These are phyloP conservation scores for Magallana angulata DNA, from an alignment of 1,140 invertebrate species.

Conservation along the genomic window DNA sequence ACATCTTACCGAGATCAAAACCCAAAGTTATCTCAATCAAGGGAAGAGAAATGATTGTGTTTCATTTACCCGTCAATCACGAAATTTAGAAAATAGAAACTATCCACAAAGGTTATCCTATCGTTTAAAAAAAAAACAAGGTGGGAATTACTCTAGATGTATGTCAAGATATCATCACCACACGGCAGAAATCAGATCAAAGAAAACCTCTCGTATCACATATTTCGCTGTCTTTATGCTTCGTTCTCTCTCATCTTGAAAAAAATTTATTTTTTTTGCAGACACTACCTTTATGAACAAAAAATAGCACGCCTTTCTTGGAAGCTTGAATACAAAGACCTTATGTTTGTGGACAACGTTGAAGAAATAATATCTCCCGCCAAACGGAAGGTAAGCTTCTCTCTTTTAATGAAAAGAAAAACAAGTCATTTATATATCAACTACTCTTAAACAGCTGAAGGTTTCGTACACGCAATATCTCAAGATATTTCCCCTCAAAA, in stretches of 20 bases:
- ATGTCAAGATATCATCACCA: not conserved
- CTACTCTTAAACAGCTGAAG: too few relatives aligned
- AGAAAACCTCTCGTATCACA: not conserved
- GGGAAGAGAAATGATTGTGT: not conserved
- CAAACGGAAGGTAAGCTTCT: constrained; percentile 48
- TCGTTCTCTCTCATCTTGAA: too few relatives aligned
- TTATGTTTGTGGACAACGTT: constrained; percentile 72
- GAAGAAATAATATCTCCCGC: constrained; percentile 63
- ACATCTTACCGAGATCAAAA: not conserved
- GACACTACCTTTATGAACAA: constrained; percentile 98
- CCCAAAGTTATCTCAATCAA: not conserved
- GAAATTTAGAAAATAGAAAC: too few relatives aligned
- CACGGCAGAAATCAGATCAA: too few relatives aligned
- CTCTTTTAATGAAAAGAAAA: too few relatives aligned
- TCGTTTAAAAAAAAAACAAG: too few relatives aligned
- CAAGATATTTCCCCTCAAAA: too few relatives aligned
- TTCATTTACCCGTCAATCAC: not conserved
- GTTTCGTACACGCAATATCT: too few relatives aligned
- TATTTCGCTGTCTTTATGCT: not conserved
- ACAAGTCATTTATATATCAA: too few relatives aligned
- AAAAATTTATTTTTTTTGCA: constrained; percentile 62
- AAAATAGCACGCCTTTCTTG: constrained; percentile 97
- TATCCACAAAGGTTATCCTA: too few relatives aligned
- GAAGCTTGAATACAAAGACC: constrained; percentile 92
- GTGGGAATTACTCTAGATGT: too few relatives aligned